Conservation (phyloP, 2,888 invertebrate genomes). For the Tanytarsus gracilentus region DNA sequence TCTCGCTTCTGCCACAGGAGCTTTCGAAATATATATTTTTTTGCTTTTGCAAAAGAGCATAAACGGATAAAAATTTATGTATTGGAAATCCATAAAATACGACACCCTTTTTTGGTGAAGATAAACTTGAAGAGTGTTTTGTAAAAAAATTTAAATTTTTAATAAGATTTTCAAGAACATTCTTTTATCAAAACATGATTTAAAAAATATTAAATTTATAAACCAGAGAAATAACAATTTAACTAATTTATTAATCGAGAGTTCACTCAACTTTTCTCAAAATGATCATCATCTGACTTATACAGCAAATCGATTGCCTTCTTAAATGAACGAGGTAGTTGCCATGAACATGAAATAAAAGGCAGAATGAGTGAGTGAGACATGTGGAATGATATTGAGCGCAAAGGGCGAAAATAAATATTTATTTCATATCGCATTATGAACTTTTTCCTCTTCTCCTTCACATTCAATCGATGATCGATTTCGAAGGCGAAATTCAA, state of each 20-base stretch:
- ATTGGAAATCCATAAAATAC: constrained; percentile 12
- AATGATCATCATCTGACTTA: too few species aligned
- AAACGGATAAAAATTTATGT: constrained; percentile 6
- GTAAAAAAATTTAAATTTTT: neutral
- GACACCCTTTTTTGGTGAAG: constrained; percentile 14
- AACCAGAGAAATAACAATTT: too few species aligned
- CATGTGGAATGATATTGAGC: neutral
- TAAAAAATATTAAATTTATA: too few species aligned
- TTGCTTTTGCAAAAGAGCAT: neutral
- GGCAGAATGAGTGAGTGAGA: too few species aligned
- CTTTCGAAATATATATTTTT: neutral
- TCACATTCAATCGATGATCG: neutral
- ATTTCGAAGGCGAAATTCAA: neutral
- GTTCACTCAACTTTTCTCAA: too few species aligned
- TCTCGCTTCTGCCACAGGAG: neutral
- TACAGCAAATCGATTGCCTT: too few species aligned
- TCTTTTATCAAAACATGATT: neutral
- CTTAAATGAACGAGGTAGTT: neutral
- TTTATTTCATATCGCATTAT: constrained; percentile 18
- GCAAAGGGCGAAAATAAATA: constrained; percentile 3
- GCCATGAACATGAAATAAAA: neutral
- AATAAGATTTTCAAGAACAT: neutral
- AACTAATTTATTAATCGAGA: too few species aligned
- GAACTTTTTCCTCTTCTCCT: neutral
- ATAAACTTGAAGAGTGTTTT: too few species aligned